Evolutionary conservation across 2,797 vertebrate genomes (phyloP).

Genomic region (Delichon dasypus): DNA sequence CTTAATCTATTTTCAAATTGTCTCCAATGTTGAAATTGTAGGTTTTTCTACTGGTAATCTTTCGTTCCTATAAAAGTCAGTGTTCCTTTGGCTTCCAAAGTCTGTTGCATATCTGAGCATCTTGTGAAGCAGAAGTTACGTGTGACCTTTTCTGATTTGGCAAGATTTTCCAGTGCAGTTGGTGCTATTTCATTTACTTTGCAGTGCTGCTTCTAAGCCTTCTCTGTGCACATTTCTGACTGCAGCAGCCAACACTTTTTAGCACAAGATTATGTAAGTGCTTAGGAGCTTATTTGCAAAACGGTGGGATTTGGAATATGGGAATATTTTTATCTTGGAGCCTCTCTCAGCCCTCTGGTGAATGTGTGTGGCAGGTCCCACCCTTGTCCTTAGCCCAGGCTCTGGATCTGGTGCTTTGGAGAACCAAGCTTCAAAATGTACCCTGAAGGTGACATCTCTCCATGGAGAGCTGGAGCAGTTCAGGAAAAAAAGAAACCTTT

Average conservation of each 20-base stretch:
- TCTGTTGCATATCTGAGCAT: background rate
- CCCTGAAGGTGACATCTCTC: background rate
- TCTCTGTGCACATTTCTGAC: background rate
- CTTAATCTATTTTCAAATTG: background rate
- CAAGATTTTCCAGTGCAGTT: background rate
- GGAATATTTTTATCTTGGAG: background rate
- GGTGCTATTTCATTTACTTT: constrained; percentile 8
- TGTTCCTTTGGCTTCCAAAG: background rate
- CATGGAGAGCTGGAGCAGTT: background rate
- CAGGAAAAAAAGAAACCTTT: background rate
- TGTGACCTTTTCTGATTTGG: constrained; percentile 28
- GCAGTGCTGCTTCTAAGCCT: background rate
- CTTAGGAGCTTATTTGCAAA: constrained; percentile 18
- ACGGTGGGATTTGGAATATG: background rate
- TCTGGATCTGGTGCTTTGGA: background rate
- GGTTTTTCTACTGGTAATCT: background rate
- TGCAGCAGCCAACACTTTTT: constrained; percentile 50
- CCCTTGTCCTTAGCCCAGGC: background rate
- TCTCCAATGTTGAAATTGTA: background rate
- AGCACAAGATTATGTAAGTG: constrained; percentile 49
- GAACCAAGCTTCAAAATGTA: background rate
- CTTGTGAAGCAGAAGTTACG: background rate
- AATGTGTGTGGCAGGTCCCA: background rate
- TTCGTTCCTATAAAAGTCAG: background rate
- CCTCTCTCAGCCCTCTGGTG: background rate